Conservation (phyloP, 2,797 vertebrate genomes). For the Rhodeus uyekii region DNA sequence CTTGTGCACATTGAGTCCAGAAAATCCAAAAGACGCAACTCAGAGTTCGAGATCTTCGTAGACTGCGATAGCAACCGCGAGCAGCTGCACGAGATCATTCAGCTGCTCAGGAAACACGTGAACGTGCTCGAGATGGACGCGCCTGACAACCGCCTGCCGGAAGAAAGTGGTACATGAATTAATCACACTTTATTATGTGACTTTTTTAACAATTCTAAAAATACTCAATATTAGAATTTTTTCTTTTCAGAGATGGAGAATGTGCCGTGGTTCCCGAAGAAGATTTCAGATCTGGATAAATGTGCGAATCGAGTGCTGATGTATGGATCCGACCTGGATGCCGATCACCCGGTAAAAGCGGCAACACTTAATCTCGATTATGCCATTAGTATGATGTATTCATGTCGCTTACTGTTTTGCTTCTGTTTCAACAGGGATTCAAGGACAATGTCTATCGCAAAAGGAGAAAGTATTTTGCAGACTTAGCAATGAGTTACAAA, state of each 20-base stretch:
- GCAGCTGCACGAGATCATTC: conserved; percentile 91
- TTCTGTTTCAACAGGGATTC: conserved; percentile 82
- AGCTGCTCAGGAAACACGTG: conserved; percentile 88
- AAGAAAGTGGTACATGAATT: conserved; percentile 62
- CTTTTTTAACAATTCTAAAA: neutral
- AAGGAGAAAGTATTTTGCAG: conserved; percentile 97
- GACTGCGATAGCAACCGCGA: conserved; percentile 95
- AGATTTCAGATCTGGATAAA: conserved; percentile 96
- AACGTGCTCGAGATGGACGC: conserved; percentile 85
- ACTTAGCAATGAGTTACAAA: conserved; percentile 94
- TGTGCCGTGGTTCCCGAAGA: conserved; percentile 95
- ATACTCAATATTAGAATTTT: neutral
- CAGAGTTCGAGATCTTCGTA: conserved; percentile 96
- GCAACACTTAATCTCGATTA: neutral
- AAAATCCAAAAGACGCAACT: conserved; percentile 92
- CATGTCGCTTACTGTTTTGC: neutral
- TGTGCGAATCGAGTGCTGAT: conserved; percentile 95
- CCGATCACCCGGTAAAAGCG: conserved; percentile 90
- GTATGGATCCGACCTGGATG: conserved; percentile 95
- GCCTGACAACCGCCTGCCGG: conserved; percentile 79
- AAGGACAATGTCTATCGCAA: conserved; percentile 96
- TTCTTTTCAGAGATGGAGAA: conserved; percentile 80
- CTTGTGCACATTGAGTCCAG: conserved; percentile 96
- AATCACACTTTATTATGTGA: neutral
- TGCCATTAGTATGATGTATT: neutral